Conservation (phyloP, 2,113 vertebrate genomes). For the Sapajus apella region DNA sequence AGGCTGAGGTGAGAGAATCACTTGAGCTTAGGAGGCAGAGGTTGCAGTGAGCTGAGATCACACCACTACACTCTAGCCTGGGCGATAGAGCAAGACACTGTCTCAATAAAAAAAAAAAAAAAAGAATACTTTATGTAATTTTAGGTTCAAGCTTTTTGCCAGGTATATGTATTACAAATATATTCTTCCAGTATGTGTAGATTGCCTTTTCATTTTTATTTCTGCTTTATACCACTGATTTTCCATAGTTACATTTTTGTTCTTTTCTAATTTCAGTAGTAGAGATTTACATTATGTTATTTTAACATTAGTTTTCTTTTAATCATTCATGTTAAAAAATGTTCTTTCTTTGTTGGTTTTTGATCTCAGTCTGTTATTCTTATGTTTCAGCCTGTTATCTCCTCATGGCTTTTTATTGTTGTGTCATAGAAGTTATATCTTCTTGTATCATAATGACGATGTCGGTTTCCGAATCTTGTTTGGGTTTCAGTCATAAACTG, state of each 20-base stretch:
- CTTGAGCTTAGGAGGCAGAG: too few species aligned
- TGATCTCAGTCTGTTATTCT: not conserved
- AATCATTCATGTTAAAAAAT: not conserved
- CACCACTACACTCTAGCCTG: too few species aligned
- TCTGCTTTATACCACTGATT: not conserved
- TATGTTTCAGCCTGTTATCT: not conserved
- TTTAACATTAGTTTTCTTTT: not conserved
- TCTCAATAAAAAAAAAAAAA: not conserved
- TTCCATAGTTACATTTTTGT: slow-evolving; percentile 13
- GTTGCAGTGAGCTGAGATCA: too few species aligned
- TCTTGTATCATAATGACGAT: not conserved
- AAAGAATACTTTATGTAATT: slow-evolving; percentile 2
- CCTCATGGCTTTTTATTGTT: not conserved
- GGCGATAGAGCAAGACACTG: not conserved
- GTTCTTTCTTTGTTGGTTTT: not conserved
- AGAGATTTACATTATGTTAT: slow-evolving; percentile 23
- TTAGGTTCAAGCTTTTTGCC: not conserved
- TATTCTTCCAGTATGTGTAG: not conserved
- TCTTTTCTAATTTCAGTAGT: not conserved
- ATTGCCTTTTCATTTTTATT: slow-evolving; percentile 24
- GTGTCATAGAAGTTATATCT: not conserved
- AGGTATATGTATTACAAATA: not conserved
- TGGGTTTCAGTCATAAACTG: slow-evolving; percentile 28
- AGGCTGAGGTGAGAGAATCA: too few species aligned
- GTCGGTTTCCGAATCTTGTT: slow-evolving; percentile 10